These are phyloP conservation scores for Oenanthe melanoleuca DNA, from an alignment of 2,113 vertebrate species.

Conservation along the genomic window DNA sequence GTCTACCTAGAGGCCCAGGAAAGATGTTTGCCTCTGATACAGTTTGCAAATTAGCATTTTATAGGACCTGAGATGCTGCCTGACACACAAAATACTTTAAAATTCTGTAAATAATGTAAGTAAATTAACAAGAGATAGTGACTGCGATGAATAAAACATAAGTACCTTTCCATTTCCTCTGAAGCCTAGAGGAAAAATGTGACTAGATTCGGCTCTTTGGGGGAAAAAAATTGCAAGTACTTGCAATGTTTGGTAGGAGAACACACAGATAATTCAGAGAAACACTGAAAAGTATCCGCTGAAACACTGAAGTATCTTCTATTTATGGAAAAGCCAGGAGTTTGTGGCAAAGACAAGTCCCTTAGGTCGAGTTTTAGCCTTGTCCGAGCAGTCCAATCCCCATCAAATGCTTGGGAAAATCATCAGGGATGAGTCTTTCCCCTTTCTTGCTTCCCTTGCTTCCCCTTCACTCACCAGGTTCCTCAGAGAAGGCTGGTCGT, in stretches of 20 bases:
- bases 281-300: neutral
- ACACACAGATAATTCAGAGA: neutral
- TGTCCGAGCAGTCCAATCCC: neutral
- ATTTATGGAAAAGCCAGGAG: neutral
- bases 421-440: neutral
- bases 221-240: neutral
- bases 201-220: constrained; percentile 38
- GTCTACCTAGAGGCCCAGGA: constrained; percentile 29
- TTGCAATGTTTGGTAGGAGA: neutral
- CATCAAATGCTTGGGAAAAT: neutral
- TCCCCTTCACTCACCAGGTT: neutral
- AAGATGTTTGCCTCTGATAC: constrained; percentile 64
- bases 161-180: constrained; percentile 48
- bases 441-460: neutral
- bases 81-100: constrained; percentile 65
- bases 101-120: constrained; percentile 76
- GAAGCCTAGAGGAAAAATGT: constrained; percentile 46
- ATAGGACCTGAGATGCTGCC: constrained; percentile 51
- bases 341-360: neutral
- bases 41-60: constrained; percentile 66
- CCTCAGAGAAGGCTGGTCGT: neutral
- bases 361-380: neutral
- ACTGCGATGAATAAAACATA: constrained; percentile 68
- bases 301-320: neutral
- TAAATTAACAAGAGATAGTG: constrained; percentile 69